A percentile compares a stretch with the other conserved stretches of the same genome.
phyloP scores from a whole-genome alignment of 2,888 invertebrate species.

The Galerucella pusilla region DNA sequence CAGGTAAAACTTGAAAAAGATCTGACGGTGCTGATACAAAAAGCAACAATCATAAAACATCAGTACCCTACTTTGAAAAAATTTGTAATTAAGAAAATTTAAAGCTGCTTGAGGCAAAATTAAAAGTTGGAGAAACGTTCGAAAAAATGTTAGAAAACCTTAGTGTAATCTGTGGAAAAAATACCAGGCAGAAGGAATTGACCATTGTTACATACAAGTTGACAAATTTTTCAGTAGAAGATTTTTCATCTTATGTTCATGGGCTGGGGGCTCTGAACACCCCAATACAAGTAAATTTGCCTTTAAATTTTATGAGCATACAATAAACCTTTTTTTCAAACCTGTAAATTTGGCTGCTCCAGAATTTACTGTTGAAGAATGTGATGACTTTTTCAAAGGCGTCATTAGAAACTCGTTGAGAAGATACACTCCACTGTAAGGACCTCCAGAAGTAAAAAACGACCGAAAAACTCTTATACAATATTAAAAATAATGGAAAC shows the following conservation, averaged over 20 bases:
- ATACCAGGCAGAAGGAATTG: background rate
- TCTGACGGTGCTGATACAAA: no score
- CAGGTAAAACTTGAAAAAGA: no score
- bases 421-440: constrained; percentile 12
- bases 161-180: background rate
- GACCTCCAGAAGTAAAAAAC: constrained; percentile 20
- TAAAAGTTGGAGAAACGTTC: no score
- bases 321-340: constrained; percentile 26
- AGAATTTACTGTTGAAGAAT: constrained; percentile 16
- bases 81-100: no score
- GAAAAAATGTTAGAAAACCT: background rate
- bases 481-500: background rate
- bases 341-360: constrained; percentile 20
- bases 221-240: constrained; percentile 17
- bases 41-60: no score
- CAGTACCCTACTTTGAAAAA: no score
- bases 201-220: constrained; percentile 12
- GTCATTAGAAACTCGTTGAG: background rate
- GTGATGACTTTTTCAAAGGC: constrained; percentile 24
- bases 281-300: constrained; percentile 17
- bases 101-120: no score
- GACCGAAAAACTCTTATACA: constrained; percentile 23
- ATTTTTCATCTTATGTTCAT: constrained; percentile 16
- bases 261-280: constrained; percentile 15
- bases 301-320: constrained; percentile 22